Evolutionary conservation across 2,797 vertebrate species (phyloP).

Genomic region (Melanotaenia maccullochi): DNA sequence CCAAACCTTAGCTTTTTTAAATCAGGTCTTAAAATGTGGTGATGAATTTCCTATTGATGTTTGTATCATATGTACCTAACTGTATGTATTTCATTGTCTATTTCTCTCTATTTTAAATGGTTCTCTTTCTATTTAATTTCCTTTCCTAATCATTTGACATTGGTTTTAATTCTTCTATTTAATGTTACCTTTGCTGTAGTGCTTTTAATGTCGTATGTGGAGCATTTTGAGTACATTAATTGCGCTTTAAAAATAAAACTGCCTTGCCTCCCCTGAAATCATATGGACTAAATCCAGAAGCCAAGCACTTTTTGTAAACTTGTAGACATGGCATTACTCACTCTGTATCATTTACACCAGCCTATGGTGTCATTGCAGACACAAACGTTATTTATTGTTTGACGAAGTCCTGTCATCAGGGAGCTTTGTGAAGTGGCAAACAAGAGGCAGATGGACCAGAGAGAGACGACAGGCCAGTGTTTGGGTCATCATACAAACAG

Average conservation of each 20-base stretch:
- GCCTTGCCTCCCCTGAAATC: too few species aligned
- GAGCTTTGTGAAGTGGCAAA: slow-evolving; percentile 16
- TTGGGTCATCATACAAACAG: slow-evolving; percentile 29
- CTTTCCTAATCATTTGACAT: too few species aligned
- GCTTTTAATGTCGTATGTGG: not conserved
- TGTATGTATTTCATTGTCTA: too few species aligned
- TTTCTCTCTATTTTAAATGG: too few species aligned
- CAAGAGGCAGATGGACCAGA: slow-evolving; percentile 54
- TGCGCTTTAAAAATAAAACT: not conserved
- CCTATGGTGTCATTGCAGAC: slow-evolving; percentile 4
- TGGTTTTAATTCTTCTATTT: too few species aligned
- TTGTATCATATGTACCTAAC: too few species aligned
- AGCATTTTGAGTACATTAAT: not conserved
- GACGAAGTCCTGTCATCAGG: slow-evolving; percentile 19
- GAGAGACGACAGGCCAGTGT: slow-evolving; percentile 34
- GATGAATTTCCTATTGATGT: too few species aligned
- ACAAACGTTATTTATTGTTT: slow-evolving; percentile 25
- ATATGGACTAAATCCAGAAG: not conserved
- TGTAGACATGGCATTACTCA: not conserved
- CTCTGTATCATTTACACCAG: slow-evolving; percentile 3
- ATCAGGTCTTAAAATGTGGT: too few species aligned
- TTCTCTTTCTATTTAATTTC: too few species aligned
- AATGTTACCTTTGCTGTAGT: not conserved
- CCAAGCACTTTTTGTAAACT: not conserved
- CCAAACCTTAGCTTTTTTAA: too few species aligned